Evolutionary conservation across 2,797 vertebrate genomes (phyloP).

Genomic region (Hydrophis major): DNA sequence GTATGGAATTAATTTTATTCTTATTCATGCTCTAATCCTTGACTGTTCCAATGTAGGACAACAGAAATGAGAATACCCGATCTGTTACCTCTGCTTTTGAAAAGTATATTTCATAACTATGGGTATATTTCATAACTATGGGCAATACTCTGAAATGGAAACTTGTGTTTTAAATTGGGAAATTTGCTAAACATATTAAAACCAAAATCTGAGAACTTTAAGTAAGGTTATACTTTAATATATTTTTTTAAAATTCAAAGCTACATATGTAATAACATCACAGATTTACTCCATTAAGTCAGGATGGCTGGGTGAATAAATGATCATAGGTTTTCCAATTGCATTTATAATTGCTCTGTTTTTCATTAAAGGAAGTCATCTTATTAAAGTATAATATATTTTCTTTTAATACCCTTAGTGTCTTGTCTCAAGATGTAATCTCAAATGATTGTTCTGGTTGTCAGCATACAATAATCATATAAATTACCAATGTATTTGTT

Average conservation of each 20-base stretch:
- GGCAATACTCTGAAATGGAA: background rate
- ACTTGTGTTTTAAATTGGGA: constrained; percentile 30
- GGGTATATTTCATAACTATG: background rate
- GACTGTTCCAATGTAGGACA: background rate
- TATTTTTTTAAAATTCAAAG: constrained; percentile 62
- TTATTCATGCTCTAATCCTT: background rate
- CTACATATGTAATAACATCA: background rate
- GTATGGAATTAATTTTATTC: background rate
- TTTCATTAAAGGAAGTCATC: constrained; percentile 47
- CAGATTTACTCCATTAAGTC: background rate
- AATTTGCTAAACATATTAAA: constrained; percentile 58
- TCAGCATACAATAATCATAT: background rate
- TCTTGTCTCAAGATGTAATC: constrained; percentile 48
- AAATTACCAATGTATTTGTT: background rate
- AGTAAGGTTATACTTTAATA: background rate
- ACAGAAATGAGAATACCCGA: background rate
- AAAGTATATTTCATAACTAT: background rate
- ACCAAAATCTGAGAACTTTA: constrained; percentile 1
- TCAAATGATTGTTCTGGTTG: constrained; percentile 35
- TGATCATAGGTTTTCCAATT: constrained; percentile 67
- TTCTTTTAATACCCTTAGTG: constrained; percentile 46
- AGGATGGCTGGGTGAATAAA: background rate
- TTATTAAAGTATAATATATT: constrained; percentile 46
- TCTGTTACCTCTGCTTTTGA: background rate
- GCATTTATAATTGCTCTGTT: constrained; percentile 57